phyloP scores from a whole-genome alignment of 2,888 invertebrate genomes.

The Dendrolimus houi region DNA sequence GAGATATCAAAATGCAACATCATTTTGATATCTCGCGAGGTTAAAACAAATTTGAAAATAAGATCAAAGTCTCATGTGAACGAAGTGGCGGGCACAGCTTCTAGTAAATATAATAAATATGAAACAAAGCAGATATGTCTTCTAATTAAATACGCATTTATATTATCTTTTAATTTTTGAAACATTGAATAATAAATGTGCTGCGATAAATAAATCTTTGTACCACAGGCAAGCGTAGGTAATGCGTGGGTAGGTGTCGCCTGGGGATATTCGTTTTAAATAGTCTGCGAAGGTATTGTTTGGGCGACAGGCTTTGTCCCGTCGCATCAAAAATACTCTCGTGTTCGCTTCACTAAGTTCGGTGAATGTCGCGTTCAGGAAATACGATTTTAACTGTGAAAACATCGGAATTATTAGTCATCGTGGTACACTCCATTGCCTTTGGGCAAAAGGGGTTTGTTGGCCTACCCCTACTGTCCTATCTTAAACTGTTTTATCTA shows the following conservation, averaged over 20 bases:
- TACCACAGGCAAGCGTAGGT: constrained; percentile 19
- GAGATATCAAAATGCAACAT: too few species aligned
- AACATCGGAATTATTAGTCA: constrained; percentile 73
- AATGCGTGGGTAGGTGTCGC: constrained; percentile 53
- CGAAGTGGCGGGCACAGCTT: too few species aligned
- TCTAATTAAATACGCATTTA: too few species aligned
- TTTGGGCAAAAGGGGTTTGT: constrained; percentile 66
- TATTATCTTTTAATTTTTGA: too few species aligned
- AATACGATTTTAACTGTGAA: constrained; percentile 73
- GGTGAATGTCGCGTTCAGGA: constrained; percentile 64
- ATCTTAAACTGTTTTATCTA: constrained; percentile 47
- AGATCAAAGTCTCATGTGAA: too few species aligned
- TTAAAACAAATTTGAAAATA: too few species aligned
- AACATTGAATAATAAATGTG: too few species aligned
- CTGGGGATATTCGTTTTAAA: constrained; percentile 59
- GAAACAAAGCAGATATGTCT: too few species aligned
- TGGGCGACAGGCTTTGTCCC: constrained; percentile 48
- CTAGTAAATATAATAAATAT: too few species aligned
- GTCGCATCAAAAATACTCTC: constrained; percentile 47
- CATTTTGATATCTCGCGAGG: too few species aligned
- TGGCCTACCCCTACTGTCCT: constrained; percentile 53
- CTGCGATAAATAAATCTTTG: constrained; percentile 13
- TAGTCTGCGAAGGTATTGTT: constrained; percentile 59
- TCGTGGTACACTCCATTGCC: constrained; percentile 62
- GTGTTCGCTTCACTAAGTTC: constrained; percentile 52